Conservation (phyloP, 2,113 vertebrate species). For the Garra rufa region DNA sequence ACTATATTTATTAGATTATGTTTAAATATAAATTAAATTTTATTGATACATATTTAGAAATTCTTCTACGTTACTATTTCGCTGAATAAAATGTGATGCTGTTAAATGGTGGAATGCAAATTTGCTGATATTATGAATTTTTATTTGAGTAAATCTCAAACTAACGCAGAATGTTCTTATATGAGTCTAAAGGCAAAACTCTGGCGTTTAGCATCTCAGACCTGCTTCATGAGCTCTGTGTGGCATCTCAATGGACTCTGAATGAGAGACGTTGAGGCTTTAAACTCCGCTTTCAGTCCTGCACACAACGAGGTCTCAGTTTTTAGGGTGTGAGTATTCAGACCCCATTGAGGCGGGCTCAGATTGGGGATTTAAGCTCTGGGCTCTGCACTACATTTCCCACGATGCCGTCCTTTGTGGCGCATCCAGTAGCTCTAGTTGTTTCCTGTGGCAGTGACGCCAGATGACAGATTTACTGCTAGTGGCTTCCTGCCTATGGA, state of each 20-base stretch:
- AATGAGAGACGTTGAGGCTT: not conserved
- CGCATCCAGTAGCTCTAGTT: not conserved
- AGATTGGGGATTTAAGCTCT: constrained; percentile 6
- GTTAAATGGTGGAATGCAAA: no score
- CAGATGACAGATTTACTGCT: constrained; percentile 17
- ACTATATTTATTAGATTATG: no score
- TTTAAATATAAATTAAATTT: no score
- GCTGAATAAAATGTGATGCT: no score
- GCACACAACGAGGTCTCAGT: constrained; percentile 18
- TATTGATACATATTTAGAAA: no score
- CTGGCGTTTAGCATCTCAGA: not conserved
- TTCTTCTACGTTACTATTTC: no score
- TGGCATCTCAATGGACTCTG: not conserved
- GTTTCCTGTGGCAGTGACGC: constrained; percentile 3
- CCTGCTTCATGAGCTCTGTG: not conserved
- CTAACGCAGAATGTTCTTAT: no score
- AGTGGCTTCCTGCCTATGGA: not conserved
- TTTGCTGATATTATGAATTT: no score
- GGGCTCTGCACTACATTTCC: constrained; percentile 10
- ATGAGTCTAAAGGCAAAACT: no score
- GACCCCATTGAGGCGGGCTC: not conserved
- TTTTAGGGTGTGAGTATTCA: not conserved
- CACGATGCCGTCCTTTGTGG: constrained; percentile 40
- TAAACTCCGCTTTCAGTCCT: not conserved
- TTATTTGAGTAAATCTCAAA: no score